Evolutionary conservation across 2,888 invertebrate species (phyloP), one percentile per base, ranked within the genome.

Genomic region (Seira ritae): DNA sequence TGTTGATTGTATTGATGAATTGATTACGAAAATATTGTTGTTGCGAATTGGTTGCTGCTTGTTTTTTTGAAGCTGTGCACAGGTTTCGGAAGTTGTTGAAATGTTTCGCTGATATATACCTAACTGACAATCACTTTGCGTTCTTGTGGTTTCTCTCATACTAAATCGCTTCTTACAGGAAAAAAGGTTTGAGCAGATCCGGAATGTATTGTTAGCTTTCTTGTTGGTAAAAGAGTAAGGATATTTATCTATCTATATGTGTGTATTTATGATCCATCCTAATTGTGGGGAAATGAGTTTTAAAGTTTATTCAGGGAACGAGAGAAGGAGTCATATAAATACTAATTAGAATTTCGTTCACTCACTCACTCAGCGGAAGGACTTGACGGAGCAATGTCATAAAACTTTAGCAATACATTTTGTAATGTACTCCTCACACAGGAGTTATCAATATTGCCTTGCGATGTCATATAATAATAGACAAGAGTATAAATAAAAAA

Each of bases 301-400:
- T 2, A 31, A 31, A 31, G 31, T 31, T 31, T 4, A 31, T 31
- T 31, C 31, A 31, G 31, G 31, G 31, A 31, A 31, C 8, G 31
- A 31, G 31, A 8, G 31, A 31, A 31, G 31, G 31, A 31, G 31
- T 31, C 31, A 31, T 31, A 31, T 31, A 31, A 31, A 31, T 31
- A 31, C 2, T 4, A 31, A 31, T 31, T 4, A 31, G 2, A 31
- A 31, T 31, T 8, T 31, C n/a, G 31, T 31, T 31, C 31, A 31
- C 31, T 31, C 31, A 8, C 31, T n/a, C n/a, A n/a, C n/a, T n/a
- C 31, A 31, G 31, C 8, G 31, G 8, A 31, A 31, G 31, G 31
- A 31, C 31, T 31, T 31, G 55, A 55, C 3, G 55, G 55, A 55
- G 55, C 55, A 17, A n/a, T 55, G 55, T 55, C 55, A 55, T 55